phyloP scores from a whole-genome alignment of 1,140 invertebrate genomes.

The Achatina immaculata region DNA sequence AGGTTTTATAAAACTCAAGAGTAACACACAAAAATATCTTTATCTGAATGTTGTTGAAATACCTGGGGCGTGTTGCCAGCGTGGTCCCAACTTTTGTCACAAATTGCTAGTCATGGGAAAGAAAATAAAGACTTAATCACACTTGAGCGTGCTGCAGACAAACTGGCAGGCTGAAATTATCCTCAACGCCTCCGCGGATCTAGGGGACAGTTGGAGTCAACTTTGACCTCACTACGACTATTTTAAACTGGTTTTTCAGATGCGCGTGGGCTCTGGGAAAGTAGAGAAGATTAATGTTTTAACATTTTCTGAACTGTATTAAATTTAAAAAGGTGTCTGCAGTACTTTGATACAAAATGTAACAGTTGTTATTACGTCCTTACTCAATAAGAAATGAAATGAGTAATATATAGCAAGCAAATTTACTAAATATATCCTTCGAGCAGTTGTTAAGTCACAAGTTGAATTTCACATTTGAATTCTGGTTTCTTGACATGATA shows the following conservation, averaged over 20 bases:
- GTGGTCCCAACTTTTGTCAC: not conserved
- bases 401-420: no score
- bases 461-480: no score
- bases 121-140: conserved; percentile 13
- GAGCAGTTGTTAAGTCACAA: no score
- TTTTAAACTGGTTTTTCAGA: no score
- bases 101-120: conserved; percentile 5
- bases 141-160: not conserved
- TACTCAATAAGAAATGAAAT: not conserved
- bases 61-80: not conserved
- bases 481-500: no score
- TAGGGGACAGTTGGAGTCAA: not conserved
- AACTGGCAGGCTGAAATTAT: conserved; percentile 2
- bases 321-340: not conserved
- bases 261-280: not conserved
- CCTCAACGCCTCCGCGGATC: conserved; percentile 2
- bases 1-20: not conserved
- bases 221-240: not conserved
- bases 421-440: no score
- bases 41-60: not conserved
- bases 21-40: not conserved
- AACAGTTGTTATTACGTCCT: not conserved
- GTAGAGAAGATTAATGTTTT: not conserved
- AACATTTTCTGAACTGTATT: no score
- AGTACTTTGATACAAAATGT: not conserved